Base-by-base conservation (phyloP, 2,797 vertebrate genomes). In the Naso thynnoides region DNA sequence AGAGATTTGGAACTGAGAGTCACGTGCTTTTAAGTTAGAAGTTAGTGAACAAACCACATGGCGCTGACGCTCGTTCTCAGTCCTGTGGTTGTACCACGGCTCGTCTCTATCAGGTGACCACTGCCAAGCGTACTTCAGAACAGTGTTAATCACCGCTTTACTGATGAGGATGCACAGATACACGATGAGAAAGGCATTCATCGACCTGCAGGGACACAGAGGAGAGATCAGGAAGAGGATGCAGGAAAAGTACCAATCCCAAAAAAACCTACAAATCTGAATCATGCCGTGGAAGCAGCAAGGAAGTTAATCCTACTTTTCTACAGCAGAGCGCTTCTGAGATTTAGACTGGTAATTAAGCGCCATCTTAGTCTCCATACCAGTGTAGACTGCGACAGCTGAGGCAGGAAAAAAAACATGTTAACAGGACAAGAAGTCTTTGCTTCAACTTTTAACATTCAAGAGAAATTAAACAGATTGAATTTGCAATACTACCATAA, bases 351-450 rank as follows among this genome's bases (percentile, higher is more conserved):
- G 98, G 76, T 99, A 99, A 89, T 99, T 99, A 66, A 99, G 93
- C 0, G 98, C 97, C 98, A 99, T 99, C 94, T 99, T 99, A 68
- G 97, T 98, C 82, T 99, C 98, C 98, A 99, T 99, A 81, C 98
- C 98, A 0, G 98, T 99, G 90, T 99, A 99, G 87, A 99, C 94
- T 23, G 97, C 97, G 73, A 98, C 97, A 85, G 96, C 98, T 99
- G 82, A 73, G 50, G 6, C 21, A 56, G 72, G 27, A 84, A 19
- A 81, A 64, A 73, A 76, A 18, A 39, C 8, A 0, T 36, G 61
- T 71, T 55, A 85, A 44, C 49, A 39, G 38, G 6, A 66, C 24
- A 73, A 60, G 9, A 41, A 52, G 27, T 13, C 33, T 57, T 16
- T 65, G 11, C 31, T 45, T 19, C 2, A n/a, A 18, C 1, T 5